Percentiles rank a stretch among this genome's conserved stretches.
These are phyloP conservation scores for Hirtodrosophila confusa DNA, from an alignment of 2,888 invertebrate species.

Conservation along the genomic window DNA sequence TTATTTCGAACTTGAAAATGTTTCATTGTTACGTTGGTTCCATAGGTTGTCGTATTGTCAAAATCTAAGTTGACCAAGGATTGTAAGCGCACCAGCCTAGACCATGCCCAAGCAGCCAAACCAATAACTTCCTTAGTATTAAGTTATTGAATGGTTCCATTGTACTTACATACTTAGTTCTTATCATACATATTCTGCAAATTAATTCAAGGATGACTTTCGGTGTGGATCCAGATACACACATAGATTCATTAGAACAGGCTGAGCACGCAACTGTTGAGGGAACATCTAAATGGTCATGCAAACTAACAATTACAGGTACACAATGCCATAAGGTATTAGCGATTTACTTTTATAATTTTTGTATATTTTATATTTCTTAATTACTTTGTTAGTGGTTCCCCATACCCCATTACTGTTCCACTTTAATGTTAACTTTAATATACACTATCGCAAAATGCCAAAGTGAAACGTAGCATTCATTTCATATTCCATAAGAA, in stretches of 20 bases:
- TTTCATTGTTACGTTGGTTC: no score
- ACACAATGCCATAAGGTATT: conserved; percentile 75
- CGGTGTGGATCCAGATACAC: conserved; percentile 98
- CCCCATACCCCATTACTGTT: not conserved
- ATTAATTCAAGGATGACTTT: conserved; percentile 93
- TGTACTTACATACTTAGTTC: conserved; percentile 10
- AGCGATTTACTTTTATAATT: conserved; percentile 10
- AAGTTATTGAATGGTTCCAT: conserved; percentile 12
- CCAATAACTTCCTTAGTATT: conserved; percentile 3
- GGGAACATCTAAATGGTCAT: conserved; percentile 99
- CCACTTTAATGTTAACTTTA: conserved; percentile 1
- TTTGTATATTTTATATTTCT: conserved; percentile 2
- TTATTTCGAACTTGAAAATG: no score
- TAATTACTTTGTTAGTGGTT: not conserved
- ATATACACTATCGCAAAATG: conserved; percentile 4
- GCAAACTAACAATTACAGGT: conserved; percentile 99
- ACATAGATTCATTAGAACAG: conserved; percentile 98
- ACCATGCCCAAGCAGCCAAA: not conserved
- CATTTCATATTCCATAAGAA: not conserved
- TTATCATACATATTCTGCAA: conserved; percentile 29
- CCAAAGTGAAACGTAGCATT: not conserved
- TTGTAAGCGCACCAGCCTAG: conserved; percentile 28
- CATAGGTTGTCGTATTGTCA: not conserved
- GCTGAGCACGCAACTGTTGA: conserved; percentile 99
- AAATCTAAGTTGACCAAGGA: conserved; percentile 1